Percentiles rank a stretch among this genome's conserved stretches.
These are phyloP conservation scores for Psephotus haematonotus DNA, from an alignment of 2,113 vertebrate genomes.

Conservation along the genomic window DNA sequence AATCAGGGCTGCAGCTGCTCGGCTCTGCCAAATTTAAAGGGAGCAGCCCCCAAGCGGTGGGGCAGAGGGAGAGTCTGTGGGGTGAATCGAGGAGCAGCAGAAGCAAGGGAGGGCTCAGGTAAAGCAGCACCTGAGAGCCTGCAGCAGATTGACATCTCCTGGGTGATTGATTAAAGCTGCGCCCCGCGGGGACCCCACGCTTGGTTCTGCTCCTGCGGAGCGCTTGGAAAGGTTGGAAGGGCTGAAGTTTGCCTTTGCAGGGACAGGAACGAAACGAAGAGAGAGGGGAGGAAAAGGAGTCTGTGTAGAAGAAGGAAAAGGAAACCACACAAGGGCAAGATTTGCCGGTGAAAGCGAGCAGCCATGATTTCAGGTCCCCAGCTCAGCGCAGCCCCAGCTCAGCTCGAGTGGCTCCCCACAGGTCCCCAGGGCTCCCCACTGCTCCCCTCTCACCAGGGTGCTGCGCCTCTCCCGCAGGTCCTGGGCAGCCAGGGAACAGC, in stretches of 20 bases:
- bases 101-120: not conserved
- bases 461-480: not conserved
- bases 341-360: not conserved
- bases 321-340: constrained; percentile 61
- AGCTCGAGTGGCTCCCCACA: accelerated
- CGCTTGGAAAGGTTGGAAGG: constrained; percentile 8
- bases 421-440: not conserved
- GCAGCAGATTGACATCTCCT: constrained; percentile 28
- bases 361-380: constrained; percentile 31
- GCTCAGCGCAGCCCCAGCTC: not conserved
- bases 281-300: not conserved
- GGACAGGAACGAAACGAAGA: constrained; percentile 13
- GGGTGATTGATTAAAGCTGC: constrained; percentile 31
- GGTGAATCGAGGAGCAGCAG: not conserved
- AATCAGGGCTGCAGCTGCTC: not conserved
- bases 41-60: not conserved
- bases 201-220: constrained; percentile 3
- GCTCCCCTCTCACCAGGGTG: not conserved
- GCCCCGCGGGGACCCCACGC: not conserved
- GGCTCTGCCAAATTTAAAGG: not conserved
- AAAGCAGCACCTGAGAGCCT: constrained; percentile 17
- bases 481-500: not conserved
- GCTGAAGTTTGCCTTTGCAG: not conserved
- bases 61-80: not conserved
- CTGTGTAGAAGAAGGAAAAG: not conserved